phyloP scores from a whole-genome alignment of 2,113 vertebrate genomes.

The Dermatemys mawii region DNA sequence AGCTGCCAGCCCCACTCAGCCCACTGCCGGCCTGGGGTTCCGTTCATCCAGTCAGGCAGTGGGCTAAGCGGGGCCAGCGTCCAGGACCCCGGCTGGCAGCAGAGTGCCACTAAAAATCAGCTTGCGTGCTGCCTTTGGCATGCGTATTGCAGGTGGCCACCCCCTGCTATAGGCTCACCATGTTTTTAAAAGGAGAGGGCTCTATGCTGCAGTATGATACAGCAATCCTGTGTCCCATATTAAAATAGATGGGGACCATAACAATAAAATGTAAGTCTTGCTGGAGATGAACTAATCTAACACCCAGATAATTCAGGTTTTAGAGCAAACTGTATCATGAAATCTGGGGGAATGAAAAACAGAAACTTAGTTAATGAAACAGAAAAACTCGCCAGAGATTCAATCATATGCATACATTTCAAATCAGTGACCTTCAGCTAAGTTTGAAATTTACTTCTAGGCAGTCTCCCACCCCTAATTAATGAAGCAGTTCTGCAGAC shows the following conservation, averaged over 20 bases:
- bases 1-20: no score
- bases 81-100: no score
- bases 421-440: slow-evolving; percentile 21
- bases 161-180: no score
- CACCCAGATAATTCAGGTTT: background rate
- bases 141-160: no score
- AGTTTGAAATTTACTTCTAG: slow-evolving; percentile 2
- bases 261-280: background rate
- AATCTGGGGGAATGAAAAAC: background rate
- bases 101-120: no score
- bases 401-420: slow-evolving; percentile 1
- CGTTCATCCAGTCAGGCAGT: no score
- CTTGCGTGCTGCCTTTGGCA: no score
- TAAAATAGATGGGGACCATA: background rate
- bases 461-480: background rate
- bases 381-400: slow-evolving; percentile 34
- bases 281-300: background rate
- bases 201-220: accelerated
- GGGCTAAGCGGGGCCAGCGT: no score
- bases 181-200: background rate
- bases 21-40: no score
- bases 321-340: slow-evolving; percentile 11
- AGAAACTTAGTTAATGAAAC: slow-evolving; percentile 11
- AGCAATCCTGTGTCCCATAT: background rate
- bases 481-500: background rate